These are phyloP conservation scores for Neosilurus mollespiculum DNA, from an alignment of 2,797 vertebrate genomes.

Conservation along the genomic window DNA sequence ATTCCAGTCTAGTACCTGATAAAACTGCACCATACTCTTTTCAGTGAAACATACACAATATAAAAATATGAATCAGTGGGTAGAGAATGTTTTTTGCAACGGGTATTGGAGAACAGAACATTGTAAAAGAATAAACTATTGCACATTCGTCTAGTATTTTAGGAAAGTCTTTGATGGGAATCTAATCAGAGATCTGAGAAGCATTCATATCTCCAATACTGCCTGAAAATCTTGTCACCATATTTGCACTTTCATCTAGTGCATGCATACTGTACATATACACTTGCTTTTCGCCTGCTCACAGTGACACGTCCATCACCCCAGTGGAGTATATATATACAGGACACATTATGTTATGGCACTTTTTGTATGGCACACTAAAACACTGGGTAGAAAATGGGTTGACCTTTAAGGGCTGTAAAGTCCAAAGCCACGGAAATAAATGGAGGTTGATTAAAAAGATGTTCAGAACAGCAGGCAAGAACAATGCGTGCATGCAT, in stretches of 20 bases:
- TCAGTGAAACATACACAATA: conserved; percentile 62
- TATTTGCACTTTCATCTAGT: conserved; percentile 28
- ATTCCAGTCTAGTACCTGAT: conserved; percentile 36
- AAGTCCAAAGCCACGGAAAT: conserved; percentile 27
- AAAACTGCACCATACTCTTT: conserved; percentile 54
- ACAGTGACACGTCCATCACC: conserved; percentile 51
- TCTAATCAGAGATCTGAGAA: conserved; percentile 55
- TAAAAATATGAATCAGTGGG: conserved; percentile 71
- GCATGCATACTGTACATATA: conserved; percentile 39
- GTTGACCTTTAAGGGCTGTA: conserved; percentile 6
- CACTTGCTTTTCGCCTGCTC: conserved; percentile 44
- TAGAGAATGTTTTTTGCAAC: conserved; percentile 59
- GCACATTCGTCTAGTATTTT: conserved; percentile 65
- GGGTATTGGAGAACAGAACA: conserved; percentile 53
- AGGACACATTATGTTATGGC: conserved; percentile 40
- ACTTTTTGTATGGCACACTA: conserved; percentile 51
- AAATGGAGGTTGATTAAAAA: conserved; percentile 32
- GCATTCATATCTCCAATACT: conserved; percentile 48
- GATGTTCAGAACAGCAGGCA: conserved; percentile 34
- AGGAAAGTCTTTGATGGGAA: conserved; percentile 53
- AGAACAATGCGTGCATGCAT: conserved; percentile 38
- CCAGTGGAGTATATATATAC: conserved; percentile 40
- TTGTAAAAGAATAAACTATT: conserved; percentile 70
- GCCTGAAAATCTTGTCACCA: conserved; percentile 32
- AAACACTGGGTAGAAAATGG: conserved; percentile 36